Conservation (phyloP, 2,888 invertebrate genomes). For the Julus scandinavius region DNA sequence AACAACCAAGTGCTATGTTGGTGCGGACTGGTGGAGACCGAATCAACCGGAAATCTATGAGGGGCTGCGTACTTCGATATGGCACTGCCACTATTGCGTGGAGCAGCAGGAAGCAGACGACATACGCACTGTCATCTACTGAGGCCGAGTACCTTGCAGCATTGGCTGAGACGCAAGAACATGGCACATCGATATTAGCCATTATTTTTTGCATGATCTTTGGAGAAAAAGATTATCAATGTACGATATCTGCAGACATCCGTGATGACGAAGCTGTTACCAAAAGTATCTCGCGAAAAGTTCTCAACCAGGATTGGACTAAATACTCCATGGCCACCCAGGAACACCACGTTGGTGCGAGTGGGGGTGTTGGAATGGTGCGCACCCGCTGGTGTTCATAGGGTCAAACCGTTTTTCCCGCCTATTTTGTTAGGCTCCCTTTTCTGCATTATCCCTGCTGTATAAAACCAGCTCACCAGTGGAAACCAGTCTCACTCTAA, state of each 20-base stretch:
- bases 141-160: not conserved
- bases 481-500: too few relatives aligned
- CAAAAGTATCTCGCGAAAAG: not conserved
- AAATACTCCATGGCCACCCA: too few relatives aligned
- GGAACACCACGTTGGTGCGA: too few relatives aligned
- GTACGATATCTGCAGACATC: not conserved
- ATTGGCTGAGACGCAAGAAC: not conserved
- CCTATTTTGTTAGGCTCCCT: too few relatives aligned
- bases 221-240: not conserved
- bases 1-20: conserved; percentile 52
- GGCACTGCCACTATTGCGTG: not conserved
- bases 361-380: too few relatives aligned
- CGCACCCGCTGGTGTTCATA: too few relatives aligned
- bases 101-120: not conserved
- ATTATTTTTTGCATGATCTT: not conserved
- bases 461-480: too few relatives aligned
- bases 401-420: too few relatives aligned
- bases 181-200: not conserved
- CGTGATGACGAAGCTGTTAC: not conserved
- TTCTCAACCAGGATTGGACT: too few relatives aligned
- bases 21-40: conserved; percentile 62
- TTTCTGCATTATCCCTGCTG: too few relatives aligned
- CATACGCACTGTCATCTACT: not conserved
- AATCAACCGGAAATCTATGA: conserved; percentile 60
- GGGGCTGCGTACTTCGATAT: conserved; percentile 57